Base-by-base conservation (phyloP, 2,888 invertebrate genomes). In the Amorpha juglandis region DNA sequence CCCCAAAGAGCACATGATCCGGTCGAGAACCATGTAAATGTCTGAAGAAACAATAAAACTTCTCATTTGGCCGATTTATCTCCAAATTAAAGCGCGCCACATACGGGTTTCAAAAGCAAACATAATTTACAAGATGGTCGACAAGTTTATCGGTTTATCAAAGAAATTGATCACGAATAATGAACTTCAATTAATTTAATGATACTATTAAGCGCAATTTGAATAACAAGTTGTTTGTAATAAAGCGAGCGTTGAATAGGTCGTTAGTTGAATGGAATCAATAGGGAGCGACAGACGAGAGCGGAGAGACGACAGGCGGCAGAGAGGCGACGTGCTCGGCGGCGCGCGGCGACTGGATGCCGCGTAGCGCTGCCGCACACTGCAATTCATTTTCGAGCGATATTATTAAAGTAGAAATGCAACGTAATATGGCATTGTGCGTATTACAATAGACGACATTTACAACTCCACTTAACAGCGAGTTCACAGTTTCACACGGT, bases 231-330 rank as follows among this genome's bases (percentile, higher is more conserved):
- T 55, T 35, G 35, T 55, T 38, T 55, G 33, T 55, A 55, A 55
- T 55, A 38, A 35, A 55, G 55, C 16, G 27, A 27, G 55, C 55
- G 55, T 16, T 55, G 55, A 55, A 55, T 55, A 55, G 55, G 33
- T 55, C 55, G 55, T 55, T 55, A 55, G 55, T 38, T 35, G 55
- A 35, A 35, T 35, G 38, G 55, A 55, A 55, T 55, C 55, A 55
- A 55, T 55, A 55, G 11, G 16, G 52, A 52, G 52, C 27, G 52
- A 52, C 27, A 21, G 27, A 6, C 52, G 27, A 52, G 27, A 21
- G 52, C 6, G 27, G 27, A 52, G 27, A 52, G 27, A 11, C 52
- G 52, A 6, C 52, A 45, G 14, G 7, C 38, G 38, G 38, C 38
- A 38, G 21, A 51, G 50, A 51, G 51, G 33, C 53, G 53, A n/a